Percentiles rank a stretch among this genome's conserved stretches.
Evolutionary conservation across 2,888 invertebrate species (phyloP).

Genomic region (Masnerella sp.): DNA sequence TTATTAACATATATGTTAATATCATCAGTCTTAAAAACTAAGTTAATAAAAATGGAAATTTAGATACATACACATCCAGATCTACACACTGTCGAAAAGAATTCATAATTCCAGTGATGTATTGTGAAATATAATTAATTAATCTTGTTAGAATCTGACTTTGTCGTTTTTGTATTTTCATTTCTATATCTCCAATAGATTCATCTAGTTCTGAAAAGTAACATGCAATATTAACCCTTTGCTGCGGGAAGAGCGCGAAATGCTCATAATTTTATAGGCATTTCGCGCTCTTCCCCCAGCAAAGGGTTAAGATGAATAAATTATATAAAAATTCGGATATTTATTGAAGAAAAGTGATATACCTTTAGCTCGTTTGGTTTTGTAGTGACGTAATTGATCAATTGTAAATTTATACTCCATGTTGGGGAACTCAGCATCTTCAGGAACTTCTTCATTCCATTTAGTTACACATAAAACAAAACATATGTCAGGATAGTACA

Average conservation of each 20-base stretch:
- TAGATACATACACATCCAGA: constrained; percentile 82
- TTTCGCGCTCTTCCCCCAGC: too few relatives aligned
- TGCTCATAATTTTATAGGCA: too few relatives aligned
- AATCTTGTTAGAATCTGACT: constrained; percentile 86
- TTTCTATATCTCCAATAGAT: constrained; percentile 87
- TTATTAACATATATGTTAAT: too few relatives aligned
- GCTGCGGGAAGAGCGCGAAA: too few relatives aligned
- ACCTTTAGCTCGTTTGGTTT: constrained; percentile 84
- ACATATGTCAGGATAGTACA: constrained; percentile 87
- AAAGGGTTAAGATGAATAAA: too few relatives aligned
- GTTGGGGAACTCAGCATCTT: constrained; percentile 81
- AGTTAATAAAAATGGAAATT: neutral
- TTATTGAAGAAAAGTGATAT: neutral
- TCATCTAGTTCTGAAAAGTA: constrained; percentile 83
- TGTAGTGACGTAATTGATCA: constrained; percentile 84
- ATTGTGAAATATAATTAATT: constrained; percentile 81
- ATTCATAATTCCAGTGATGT: constrained; percentile 80
- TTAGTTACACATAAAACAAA: constrained; percentile 87
- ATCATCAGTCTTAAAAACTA: neutral
- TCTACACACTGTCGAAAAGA: constrained; percentile 82
- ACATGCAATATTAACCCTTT: neutral
- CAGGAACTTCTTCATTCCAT: constrained; percentile 79
- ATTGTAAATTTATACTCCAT: constrained; percentile 86
- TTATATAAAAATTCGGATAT: too few relatives aligned
- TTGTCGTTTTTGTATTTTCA: constrained; percentile 89